Evolutionary conservation across 2,113 vertebrate species (phyloP).

Genomic region (Onychorhynchus coronatus): DNA sequence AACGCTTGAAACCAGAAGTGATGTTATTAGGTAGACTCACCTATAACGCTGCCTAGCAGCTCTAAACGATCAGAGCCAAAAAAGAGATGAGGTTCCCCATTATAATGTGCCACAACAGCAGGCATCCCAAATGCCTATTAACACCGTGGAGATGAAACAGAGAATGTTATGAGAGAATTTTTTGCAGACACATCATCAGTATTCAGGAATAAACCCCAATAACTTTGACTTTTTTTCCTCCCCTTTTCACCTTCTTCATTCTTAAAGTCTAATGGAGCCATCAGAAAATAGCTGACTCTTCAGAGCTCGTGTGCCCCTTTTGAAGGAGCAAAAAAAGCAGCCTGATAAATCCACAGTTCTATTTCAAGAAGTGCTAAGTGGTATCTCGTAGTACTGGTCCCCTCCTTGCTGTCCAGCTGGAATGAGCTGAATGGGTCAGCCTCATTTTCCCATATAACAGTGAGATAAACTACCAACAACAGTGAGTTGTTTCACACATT

Average conservation of each 20-base stretch:
- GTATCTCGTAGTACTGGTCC: neutral
- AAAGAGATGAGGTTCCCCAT: constrained; percentile 77
- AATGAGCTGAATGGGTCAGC: neutral
- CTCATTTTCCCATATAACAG: neutral
- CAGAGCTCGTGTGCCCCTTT: neutral
- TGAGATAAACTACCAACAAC: neutral
- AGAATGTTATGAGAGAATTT: neutral
- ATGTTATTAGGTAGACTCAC: constrained; percentile 70
- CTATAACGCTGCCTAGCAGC: constrained; percentile 82
- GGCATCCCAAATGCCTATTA: constrained; percentile 89
- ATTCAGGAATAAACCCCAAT: neutral
- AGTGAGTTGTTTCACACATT: neutral
- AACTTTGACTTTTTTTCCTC: neutral
- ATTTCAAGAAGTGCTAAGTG: neutral
- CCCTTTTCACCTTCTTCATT: neutral
- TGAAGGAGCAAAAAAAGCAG: neutral
- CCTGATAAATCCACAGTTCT: neutral
- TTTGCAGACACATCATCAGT: neutral
- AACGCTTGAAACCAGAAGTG: neutral
- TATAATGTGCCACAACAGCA: constrained; percentile 77
- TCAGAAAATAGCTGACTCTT: neutral
- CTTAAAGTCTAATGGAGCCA: neutral
- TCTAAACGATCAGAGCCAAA: constrained; percentile 94
- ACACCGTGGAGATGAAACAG: neutral
- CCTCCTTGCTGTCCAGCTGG: neutral